These are phyloP conservation scores for Pseudochromis fuscus DNA, from an alignment of 2,797 vertebrate genomes.

Conservation along the genomic window DNA sequence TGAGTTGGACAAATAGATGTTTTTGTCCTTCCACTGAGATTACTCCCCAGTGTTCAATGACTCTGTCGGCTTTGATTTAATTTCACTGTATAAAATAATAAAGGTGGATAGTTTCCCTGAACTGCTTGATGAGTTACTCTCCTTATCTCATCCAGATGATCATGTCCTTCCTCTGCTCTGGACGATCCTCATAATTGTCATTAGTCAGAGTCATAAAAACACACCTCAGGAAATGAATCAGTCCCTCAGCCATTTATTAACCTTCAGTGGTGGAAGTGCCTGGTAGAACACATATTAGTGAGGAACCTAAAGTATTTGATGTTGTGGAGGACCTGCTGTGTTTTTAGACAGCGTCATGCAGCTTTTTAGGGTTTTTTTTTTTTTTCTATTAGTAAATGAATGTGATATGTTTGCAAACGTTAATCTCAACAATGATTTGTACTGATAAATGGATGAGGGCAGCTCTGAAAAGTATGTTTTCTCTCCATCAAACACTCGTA, in stretches of 20 bases:
- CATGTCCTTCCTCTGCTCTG: conserved; percentile 11
- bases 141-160: neutral
- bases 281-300: conserved; percentile 2
- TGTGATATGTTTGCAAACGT: neutral
- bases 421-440: too few relatives aligned
- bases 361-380: neutral
- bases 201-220: conserved; percentile 22
- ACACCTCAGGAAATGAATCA: conserved; percentile 10
- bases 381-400: neutral
- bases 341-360: neutral
- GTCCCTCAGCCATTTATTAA: neutral
- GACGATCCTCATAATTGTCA: neutral
- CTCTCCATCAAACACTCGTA: too few relatives aligned
- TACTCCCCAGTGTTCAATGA: accelerated
- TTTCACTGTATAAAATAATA: conserved; percentile 1
- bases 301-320: neutral
- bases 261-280: neutral
- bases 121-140: neutral
- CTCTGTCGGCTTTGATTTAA: neutral
- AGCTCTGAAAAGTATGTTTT: neutral
- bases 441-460: too few relatives aligned
- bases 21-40: neutral
- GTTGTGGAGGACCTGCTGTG: neutral
- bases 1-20: neutral
- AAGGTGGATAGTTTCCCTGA: neutral